Percentiles rank a stretch among this genome's conserved stretches.
Conservation (phyloP, 2,797 vertebrate genomes). For the Melanotaenia trifasciata region DNA sequence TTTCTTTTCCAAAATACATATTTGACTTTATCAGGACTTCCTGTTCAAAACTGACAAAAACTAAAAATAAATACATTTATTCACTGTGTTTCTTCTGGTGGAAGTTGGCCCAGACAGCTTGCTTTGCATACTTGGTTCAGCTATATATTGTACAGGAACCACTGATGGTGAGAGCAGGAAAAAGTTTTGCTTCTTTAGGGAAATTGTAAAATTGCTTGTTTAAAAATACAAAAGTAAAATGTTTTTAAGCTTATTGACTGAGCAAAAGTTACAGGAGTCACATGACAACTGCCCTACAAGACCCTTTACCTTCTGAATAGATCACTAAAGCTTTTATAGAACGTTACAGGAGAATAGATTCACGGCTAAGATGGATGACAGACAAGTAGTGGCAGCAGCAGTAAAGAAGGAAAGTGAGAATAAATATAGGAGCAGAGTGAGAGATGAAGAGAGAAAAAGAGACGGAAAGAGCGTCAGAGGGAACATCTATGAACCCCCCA, state of each 20-base stretch:
- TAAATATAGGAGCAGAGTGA: slow-evolving; percentile 8
- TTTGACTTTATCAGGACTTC: too few species aligned
- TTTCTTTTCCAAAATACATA: too few species aligned
- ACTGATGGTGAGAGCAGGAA: not conserved
- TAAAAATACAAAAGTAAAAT: not conserved
- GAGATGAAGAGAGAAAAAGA: slow-evolving; percentile 14
- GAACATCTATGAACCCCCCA: slow-evolving; percentile 58
- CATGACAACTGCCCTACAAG: not conserved
- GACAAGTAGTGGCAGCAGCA: not conserved
- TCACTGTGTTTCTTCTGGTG: too few species aligned
- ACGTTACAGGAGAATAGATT: slow-evolving; percentile 3
- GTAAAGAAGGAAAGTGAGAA: slow-evolving; percentile 1
- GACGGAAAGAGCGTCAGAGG: slow-evolving; percentile 18
- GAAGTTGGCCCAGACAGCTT: not conserved
- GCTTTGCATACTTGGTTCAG: not conserved
- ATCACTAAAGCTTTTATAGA: not conserved
- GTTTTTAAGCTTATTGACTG: not conserved
- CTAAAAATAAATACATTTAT: too few species aligned
- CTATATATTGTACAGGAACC: not conserved
- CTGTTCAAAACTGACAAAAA: too few species aligned
- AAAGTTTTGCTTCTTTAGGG: not conserved
- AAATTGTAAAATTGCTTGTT: not conserved
- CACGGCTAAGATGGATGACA: not conserved
- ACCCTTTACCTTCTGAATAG: not conserved
- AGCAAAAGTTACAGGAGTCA: not conserved